Evolutionary conservation across 1,140 invertebrate species (phyloP).

Genomic region (Listronotus oregonensis): DNA sequence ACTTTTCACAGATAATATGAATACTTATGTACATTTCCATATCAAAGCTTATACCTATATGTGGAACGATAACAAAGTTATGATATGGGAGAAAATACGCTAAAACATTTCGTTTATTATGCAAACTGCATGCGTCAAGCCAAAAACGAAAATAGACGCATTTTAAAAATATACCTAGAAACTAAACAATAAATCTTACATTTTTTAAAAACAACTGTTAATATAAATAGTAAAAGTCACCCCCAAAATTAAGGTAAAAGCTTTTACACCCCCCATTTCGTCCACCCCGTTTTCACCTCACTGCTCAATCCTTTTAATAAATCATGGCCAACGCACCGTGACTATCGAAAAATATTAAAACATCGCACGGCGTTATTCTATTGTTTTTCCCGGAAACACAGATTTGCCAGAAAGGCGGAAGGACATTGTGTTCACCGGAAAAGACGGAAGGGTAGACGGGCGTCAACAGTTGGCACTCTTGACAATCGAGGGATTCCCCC

Average conservation of each 20-base stretch:
- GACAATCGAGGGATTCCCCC: slow-evolving; percentile 20
- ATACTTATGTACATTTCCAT: too few species aligned
- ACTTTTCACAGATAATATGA: too few species aligned
- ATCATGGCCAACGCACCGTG: slow-evolving; percentile 17
- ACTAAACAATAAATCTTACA: neutral
- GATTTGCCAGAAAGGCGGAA: slow-evolving; percentile 37
- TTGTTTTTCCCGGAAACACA: slow-evolving; percentile 38
- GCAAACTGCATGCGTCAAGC: too few species aligned
- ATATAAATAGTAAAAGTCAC: slow-evolving; percentile 14
- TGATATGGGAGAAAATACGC: too few species aligned
- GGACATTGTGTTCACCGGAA: slow-evolving; percentile 38
- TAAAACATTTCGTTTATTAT: too few species aligned
- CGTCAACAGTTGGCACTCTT: slow-evolving; percentile 41
- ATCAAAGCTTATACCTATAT: too few species aligned
- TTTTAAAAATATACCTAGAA: too few species aligned
- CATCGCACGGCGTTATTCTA: slow-evolving; percentile 17
- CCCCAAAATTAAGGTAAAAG: slow-evolving; percentile 20
- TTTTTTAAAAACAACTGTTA: slow-evolving; percentile 9
- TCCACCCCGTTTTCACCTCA: neutral
- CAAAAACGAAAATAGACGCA: too few species aligned
- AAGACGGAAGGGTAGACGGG: slow-evolving; percentile 18
- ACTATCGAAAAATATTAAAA: slow-evolving; percentile 16
- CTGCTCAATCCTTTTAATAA: slow-evolving; percentile 26
- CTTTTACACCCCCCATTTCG: slow-evolving; percentile 14
- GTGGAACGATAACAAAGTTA: too few species aligned